phyloP scores from a whole-genome alignment of 1,140 invertebrate species.

The Sweltsa coloradensis region DNA sequence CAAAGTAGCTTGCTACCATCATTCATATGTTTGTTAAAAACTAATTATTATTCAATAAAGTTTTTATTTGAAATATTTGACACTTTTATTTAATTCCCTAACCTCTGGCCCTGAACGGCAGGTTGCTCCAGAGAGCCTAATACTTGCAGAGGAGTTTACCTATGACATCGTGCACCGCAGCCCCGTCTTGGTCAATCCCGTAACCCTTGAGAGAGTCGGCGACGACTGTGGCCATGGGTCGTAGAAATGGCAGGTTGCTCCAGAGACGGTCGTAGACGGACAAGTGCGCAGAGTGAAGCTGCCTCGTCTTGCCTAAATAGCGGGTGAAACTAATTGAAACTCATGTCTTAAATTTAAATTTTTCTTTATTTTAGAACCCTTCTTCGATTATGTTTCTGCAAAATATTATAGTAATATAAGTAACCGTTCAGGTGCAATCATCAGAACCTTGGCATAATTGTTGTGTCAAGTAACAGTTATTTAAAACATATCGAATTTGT shows the following conservation, averaged over 20 bases:
- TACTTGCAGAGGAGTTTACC: conserved; percentile 12
- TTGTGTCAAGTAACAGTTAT: too few species aligned
- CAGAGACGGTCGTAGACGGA: conserved; percentile 32
- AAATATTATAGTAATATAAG: neutral
- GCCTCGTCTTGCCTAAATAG: conserved; percentile 31
- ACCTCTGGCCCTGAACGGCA: too few species aligned
- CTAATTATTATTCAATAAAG: too few species aligned
- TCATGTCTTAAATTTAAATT: neutral
- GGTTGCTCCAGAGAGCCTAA: neutral
- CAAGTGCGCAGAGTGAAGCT: conserved; percentile 32
- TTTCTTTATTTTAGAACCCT: neutral
- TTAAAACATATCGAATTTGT: too few species aligned
- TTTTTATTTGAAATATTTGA: too few species aligned
- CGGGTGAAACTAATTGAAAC: neutral
- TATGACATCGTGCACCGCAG: conserved; percentile 33
- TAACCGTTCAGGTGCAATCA: too few species aligned
- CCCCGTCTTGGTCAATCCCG: conserved; percentile 35
- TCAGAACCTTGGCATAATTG: too few species aligned
- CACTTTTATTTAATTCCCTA: too few species aligned
- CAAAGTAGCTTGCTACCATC: too few species aligned
- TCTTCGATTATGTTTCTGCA: neutral
- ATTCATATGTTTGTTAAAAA: too few species aligned
- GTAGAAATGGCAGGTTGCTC: conserved; percentile 33
- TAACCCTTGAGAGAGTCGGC: conserved; percentile 31
- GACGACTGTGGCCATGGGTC: conserved; percentile 36